A percentile compares a stretch with the other conserved stretches of the same genome.
phyloP scores from a whole-genome alignment of 1,140 invertebrate species.

The Drosophila ohnishii region DNA sequence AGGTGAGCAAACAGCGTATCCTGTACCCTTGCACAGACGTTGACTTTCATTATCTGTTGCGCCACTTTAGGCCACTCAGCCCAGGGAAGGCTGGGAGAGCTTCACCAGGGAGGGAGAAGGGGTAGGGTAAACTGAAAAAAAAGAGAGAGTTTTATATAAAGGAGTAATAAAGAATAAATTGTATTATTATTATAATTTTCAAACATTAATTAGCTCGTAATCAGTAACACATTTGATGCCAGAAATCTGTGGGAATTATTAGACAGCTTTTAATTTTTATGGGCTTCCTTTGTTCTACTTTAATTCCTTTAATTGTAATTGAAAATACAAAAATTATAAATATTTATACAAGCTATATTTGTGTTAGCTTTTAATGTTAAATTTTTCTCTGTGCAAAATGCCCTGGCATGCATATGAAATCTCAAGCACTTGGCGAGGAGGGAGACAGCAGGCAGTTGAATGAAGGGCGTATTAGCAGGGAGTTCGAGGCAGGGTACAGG shows the following conservation, averaged over 20 bases:
- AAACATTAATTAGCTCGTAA: not conserved
- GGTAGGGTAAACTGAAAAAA: not conserved
- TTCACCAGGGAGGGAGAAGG: not conserved
- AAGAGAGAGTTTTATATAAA: not conserved
- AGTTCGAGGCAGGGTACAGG: not conserved
- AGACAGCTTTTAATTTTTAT: too few relatives aligned
- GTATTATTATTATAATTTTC: too few relatives aligned
- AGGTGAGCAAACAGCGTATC: slow-evolving; percentile 57
- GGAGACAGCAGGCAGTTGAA: slow-evolving; percentile 4
- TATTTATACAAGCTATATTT: too few relatives aligned
- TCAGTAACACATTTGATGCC: not conserved
- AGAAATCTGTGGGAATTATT: too few relatives aligned
- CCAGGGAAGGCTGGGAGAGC: slow-evolving; percentile 21
- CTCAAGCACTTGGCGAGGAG: slow-evolving; percentile 40
- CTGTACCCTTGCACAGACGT: slow-evolving; percentile 77
- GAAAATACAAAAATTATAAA: not conserved
- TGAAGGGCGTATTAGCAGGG: slow-evolving; percentile 6
- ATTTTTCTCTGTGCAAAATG: slow-evolving; percentile 15
- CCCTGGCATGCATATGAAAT: slow-evolving; percentile 28
- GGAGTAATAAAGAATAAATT: not conserved
- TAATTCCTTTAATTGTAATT: too few relatives aligned
- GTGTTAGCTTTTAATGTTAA: too few relatives aligned
- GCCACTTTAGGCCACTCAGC: slow-evolving; percentile 68
- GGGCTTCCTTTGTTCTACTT: too few relatives aligned
- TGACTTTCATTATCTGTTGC: slow-evolving; percentile 78